A percentile compares a stretch with the other conserved stretches of the same genome.
Conservation (phyloP, 2,888 invertebrate species). For the Caenorhabditis becei region DNA sequence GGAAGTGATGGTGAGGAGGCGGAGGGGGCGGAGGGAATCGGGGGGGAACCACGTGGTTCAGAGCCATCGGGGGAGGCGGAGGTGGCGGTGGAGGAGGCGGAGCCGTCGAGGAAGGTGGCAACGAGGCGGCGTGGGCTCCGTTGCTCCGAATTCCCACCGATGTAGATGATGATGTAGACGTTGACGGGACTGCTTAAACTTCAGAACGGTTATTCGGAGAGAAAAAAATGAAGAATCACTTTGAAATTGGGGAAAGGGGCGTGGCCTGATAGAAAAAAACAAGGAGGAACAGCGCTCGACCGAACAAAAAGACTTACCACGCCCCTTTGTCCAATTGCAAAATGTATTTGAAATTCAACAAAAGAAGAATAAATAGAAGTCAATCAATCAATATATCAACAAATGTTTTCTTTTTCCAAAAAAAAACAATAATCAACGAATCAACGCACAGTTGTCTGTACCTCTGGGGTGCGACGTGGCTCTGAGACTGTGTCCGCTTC, state of each 20-base stretch:
- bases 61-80: background rate
- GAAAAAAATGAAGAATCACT: background rate
- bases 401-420: background rate
- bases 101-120: background rate
- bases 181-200: background rate
- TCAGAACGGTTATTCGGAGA: background rate
- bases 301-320: no score
- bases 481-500: constrained; percentile 36
- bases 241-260: background rate
- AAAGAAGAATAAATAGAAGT: no score
- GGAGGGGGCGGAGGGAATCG: background rate
- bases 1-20: background rate
- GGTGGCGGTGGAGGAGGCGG: background rate
- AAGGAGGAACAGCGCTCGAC: no score
- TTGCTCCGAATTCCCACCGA: background rate
- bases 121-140: background rate
- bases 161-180: background rate
- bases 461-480: constrained; percentile 44
- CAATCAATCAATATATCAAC: no score
- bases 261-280: background rate
- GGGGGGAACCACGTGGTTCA: background rate
- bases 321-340: no score
- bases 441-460: background rate
- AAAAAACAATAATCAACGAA: background rate
- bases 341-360: no score